phyloP scores from a whole-genome alignment of 2,888 invertebrate genomes.

The Theretra japonica region DNA sequence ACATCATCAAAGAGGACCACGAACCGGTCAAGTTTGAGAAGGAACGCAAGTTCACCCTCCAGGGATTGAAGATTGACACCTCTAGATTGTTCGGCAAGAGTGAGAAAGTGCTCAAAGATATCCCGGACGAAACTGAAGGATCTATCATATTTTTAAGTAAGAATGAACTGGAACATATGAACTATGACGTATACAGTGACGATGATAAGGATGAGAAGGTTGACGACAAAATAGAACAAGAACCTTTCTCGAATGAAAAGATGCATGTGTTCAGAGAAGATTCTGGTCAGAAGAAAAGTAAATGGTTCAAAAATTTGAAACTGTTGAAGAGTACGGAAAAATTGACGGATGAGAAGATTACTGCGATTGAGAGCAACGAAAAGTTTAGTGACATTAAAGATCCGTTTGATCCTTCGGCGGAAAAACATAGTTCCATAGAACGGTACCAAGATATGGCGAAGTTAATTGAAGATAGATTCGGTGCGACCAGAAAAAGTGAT shows the following conservation, averaged over 20 bases:
- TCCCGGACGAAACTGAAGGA: conserved; percentile 86
- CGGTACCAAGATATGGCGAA: conserved; percentile 90
- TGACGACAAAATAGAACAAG: conserved; percentile 70
- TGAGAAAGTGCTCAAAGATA: conserved; percentile 80
- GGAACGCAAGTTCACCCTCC: conserved; percentile 80
- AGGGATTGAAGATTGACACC: conserved; percentile 80
- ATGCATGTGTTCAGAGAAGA: conserved; percentile 83
- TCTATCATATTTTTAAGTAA: conserved; percentile 88
- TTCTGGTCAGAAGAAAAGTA: conserved; percentile 82
- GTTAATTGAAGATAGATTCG: conserved; percentile 88
- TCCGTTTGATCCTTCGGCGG: conserved; percentile 85
- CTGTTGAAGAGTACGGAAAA: conserved; percentile 78
- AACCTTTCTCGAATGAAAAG: conserved; percentile 76
- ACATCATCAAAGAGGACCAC: conserved; percentile 82
- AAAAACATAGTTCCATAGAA: conserved; percentile 88
- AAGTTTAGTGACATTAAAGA: conserved; percentile 79
- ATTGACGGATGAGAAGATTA: conserved; percentile 75
- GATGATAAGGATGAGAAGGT: conserved; percentile 79
- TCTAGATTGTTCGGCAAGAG: conserved; percentile 81
- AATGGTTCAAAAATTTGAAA: conserved; percentile 88
- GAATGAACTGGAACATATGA: conserved; percentile 87
- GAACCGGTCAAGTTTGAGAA: conserved; percentile 81
- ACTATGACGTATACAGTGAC: conserved; percentile 82
- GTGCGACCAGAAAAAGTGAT: conserved; percentile 76
- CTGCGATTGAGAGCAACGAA: conserved; percentile 70